These are phyloP conservation scores for Brachionus rotundiformis DNA, from an alignment of 1,140 invertebrate genomes.

Conservation along the genomic window DNA sequence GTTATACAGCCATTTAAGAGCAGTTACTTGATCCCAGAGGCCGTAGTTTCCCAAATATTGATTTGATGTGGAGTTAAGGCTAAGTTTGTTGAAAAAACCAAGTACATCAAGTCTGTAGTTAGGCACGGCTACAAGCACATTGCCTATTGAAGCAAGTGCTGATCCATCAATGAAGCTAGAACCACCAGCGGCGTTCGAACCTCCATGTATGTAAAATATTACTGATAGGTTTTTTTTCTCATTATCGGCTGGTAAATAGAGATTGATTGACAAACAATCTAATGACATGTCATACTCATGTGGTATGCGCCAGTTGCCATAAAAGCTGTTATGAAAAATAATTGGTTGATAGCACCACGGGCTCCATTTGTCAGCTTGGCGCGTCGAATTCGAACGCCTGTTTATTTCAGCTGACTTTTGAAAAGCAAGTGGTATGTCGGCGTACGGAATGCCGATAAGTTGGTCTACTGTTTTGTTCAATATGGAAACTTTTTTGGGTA, in stretches of 20 bases:
- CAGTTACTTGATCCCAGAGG: conserved; percentile 70
- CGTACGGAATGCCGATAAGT: conserved; percentile 34
- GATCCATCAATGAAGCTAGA: conserved; percentile 13
- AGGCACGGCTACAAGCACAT: conserved; percentile 60
- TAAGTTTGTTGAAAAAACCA: conserved; percentile 54
- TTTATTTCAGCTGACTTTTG: background rate
- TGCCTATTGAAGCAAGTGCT: conserved; percentile 54
- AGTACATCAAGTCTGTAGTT: conserved; percentile 61
- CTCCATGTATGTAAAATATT: conserved; percentile 60
- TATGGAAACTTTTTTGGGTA: background rate
- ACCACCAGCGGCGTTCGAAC: conserved; percentile 32
- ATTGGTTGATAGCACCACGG: conserved; percentile 13
- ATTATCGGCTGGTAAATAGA: background rate
- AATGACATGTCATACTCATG: conserved; percentile 36
- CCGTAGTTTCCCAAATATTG: conserved; percentile 68
- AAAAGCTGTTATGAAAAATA: conserved; percentile 44
- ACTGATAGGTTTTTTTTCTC: conserved; percentile 54
- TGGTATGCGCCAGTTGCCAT: conserved; percentile 37
- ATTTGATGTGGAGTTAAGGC: background rate
- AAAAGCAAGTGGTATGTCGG: conserved; percentile 37
- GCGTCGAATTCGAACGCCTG: background rate
- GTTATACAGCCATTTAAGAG: conserved; percentile 68
- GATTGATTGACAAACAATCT: conserved; percentile 21
- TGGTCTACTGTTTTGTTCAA: background rate
- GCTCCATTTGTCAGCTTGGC: conserved; percentile 24